Evolutionary conservation across 1,140 invertebrate genomes (phyloP).

Genomic region (Pomacea maculata): DNA sequence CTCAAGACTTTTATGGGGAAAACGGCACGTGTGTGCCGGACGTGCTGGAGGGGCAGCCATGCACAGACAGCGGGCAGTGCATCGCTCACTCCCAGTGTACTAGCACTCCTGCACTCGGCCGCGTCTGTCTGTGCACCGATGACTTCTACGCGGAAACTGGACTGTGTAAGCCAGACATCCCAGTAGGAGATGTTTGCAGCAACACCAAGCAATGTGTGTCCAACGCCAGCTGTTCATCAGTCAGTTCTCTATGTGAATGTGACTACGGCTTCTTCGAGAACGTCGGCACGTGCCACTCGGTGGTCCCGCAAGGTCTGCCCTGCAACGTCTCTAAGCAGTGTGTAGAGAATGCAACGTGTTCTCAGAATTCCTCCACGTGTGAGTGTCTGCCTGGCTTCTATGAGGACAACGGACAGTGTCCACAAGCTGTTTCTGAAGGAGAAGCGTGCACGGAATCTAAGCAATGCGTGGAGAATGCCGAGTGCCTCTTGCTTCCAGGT

Average conservation of each 20-base stretch:
- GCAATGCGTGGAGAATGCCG: constrained; percentile 22
- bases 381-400: constrained; percentile 21
- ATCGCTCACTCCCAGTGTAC: constrained; percentile 17
- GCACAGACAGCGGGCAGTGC: constrained; percentile 21
- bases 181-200: neutral
- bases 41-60: neutral
- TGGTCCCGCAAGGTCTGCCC: neutral
- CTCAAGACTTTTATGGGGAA: constrained; percentile 10
- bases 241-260: constrained; percentile 17
- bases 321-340: constrained; percentile 28
- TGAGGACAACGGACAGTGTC: constrained; percentile 8
- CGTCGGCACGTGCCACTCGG: constrained; percentile 11
- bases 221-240: constrained; percentile 16
- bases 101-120: neutral
- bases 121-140: constrained; percentile 15
- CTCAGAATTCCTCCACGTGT: constrained; percentile 6
- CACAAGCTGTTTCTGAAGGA: neutral
- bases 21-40: constrained; percentile 7
- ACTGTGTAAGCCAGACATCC: constrained; percentile 7
- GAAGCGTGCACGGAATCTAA: constrained; percentile 2
- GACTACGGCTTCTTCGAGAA: constrained; percentile 19
- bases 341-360: constrained; percentile 23
- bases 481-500: neutral
- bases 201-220: constrained; percentile 20
- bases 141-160: constrained; percentile 20